phyloP scores from a whole-genome alignment of 2,888 invertebrate species.

The Cephus sareptanus region DNA sequence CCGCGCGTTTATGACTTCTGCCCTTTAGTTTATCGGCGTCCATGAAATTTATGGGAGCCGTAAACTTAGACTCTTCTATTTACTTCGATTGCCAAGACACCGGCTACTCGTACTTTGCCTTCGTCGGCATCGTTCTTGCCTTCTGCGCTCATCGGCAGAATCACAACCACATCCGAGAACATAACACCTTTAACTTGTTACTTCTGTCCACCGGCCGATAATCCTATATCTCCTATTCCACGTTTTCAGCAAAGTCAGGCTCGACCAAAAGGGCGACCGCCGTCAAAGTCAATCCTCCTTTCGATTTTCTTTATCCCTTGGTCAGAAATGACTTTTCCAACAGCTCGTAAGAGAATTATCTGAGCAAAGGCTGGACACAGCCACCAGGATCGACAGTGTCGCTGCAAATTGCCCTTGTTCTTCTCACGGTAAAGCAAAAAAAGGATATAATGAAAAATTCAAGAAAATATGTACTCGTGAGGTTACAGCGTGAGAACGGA shows the following conservation, averaged over 20 bases:
- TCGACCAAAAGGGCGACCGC: background rate
- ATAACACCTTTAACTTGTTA: background rate
- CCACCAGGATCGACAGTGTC: background rate
- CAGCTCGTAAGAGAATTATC: background rate
- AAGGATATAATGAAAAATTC: background rate
- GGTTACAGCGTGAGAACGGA: background rate
- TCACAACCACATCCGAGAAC: background rate
- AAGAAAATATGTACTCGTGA: background rate
- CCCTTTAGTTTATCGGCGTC: conserved; percentile 47
- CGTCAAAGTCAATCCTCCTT: background rate
- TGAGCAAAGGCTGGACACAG: background rate
- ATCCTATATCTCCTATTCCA: background rate
- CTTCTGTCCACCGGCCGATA: background rate
- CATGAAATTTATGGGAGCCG: conserved; percentile 40
- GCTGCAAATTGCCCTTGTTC: background rate
- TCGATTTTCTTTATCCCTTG: background rate
- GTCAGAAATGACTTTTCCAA: background rate
- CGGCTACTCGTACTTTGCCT: background rate
- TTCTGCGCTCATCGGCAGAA: background rate
- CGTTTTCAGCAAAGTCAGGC: background rate
- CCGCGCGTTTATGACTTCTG: conserved; percentile 39
- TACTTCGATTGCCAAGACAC: background rate
- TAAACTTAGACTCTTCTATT: conserved; percentile 29
- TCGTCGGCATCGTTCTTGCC: background rate
- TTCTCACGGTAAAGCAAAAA: background rate